A percentile compares a stretch with the other conserved stretches of the same genome.
Evolutionary conservation across 1,140 invertebrate species (phyloP).

Genomic region (Sycophaga agraensis): DNA sequence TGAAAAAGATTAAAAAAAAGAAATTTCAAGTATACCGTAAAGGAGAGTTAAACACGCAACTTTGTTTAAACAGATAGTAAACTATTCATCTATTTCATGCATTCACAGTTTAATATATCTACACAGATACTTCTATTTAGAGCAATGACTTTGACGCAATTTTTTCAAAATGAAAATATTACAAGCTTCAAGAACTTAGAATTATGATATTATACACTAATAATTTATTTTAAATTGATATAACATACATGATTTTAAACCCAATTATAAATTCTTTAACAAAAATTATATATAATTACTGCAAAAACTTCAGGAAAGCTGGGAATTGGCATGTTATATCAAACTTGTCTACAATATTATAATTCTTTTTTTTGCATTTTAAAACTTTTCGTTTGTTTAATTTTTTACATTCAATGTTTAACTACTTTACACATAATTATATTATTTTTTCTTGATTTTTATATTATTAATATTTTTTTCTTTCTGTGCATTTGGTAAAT

Average conservation of each 20-base stretch:
- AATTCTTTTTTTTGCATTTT: slow-evolving; percentile 33
- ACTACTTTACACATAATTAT: slow-evolving; percentile 22
- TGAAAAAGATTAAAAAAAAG: too few relatives aligned
- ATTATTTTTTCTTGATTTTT: slow-evolving; percentile 40
- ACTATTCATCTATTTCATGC: not conserved
- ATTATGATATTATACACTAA: slow-evolving; percentile 1
- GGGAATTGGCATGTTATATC: slow-evolving; percentile 5
- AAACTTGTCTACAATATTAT: slow-evolving; percentile 23
- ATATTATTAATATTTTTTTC: slow-evolving; percentile 36
- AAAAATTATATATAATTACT: slow-evolving; percentile 4
- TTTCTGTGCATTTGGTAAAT: slow-evolving; percentile 29
- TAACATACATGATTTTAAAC: slow-evolving; percentile 16
- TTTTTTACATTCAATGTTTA: slow-evolving; percentile 22
- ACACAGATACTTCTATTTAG: not conserved
- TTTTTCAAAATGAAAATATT: not conserved
- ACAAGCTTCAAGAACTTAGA: slow-evolving; percentile 1
- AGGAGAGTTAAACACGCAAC: too few relatives aligned
- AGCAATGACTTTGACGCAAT: not conserved
- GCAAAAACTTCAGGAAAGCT: slow-evolving; percentile 25
- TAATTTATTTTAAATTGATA: slow-evolving; percentile 8
- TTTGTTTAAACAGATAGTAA: not conserved
- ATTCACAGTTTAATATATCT: slow-evolving; percentile 14
- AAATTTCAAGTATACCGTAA: too few relatives aligned
- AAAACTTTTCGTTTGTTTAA: slow-evolving; percentile 26
- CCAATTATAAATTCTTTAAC: slow-evolving; percentile 10